Percentiles rank a stretch among this genome's conserved stretches.
phyloP scores from a whole-genome alignment of 53 echinoderm and acorn worm species.

The Temnopleurus reevesii region DNA sequence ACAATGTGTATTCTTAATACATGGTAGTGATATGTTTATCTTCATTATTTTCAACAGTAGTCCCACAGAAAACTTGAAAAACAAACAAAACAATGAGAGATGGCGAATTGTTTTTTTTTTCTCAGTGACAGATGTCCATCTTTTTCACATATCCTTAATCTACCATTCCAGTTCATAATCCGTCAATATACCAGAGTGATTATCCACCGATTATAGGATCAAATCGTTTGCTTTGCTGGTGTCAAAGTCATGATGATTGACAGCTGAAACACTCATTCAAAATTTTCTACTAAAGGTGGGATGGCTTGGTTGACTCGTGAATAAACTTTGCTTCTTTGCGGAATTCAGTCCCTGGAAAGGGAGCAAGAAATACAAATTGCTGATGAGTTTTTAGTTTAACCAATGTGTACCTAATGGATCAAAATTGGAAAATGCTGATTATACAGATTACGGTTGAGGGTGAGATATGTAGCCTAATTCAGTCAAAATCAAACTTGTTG shows the following conservation, averaged over 20 bases:
- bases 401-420: not conserved
- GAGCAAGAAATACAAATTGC: no score
- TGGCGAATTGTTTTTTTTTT: not conserved
- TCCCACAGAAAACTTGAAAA: not conserved
- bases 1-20: no score
- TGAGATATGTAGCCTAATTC: no score
- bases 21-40: no score
- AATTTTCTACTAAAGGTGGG: constrained; percentile 1
- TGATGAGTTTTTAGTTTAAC: not conserved
- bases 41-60: no score
- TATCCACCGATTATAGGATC: constrained; percentile 21
- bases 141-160: not conserved
- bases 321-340: not conserved
- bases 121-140: constrained; percentile 29
- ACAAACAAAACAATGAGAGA: not conserved
- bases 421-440: not conserved
- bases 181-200: constrained; percentile 24
- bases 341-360: not conserved
- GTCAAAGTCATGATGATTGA: constrained; percentile 13
- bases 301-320: not conserved
- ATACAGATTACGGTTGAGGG: constrained; percentile 28
- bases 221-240: not conserved
- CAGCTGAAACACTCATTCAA: not conserved
- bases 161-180: not conserved
- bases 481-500: no score